Conservation (phyloP, 2,113 vertebrate species). For the Menidia beryllina region DNA sequence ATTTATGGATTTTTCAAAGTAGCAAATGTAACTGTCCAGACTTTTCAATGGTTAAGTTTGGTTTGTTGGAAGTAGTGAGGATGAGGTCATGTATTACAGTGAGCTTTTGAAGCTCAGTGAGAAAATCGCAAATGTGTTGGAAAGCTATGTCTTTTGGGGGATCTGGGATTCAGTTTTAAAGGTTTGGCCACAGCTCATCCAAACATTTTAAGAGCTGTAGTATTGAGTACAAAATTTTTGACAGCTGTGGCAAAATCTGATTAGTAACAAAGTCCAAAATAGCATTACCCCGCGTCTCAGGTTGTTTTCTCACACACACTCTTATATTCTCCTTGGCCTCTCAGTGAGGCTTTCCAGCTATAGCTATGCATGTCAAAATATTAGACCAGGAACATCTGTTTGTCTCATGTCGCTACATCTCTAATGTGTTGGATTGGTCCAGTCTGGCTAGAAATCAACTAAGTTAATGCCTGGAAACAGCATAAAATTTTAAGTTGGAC, state of each 20-base stretch:
- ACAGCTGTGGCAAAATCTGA: neutral
- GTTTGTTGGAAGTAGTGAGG: neutral
- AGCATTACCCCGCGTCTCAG: neutral
- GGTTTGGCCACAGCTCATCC: neutral
- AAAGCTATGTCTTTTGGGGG: neutral
- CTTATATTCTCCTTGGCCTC: neutral
- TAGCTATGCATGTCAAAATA: slow-evolving; percentile 9
- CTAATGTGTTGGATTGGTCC: neutral
- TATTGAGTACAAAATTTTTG: neutral
- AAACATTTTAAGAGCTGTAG: neutral
- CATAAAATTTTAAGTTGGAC: neutral
- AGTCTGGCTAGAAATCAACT: neutral
- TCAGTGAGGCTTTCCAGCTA: neutral
- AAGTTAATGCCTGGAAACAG: neutral
- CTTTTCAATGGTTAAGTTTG: neutral
- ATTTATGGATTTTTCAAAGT: neutral
- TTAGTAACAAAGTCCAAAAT: neutral
- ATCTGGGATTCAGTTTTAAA: neutral
- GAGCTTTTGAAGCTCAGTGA: neutral
- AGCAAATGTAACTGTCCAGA: neutral
- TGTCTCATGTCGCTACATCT: neutral
- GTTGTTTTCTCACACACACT: neutral
- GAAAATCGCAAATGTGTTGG: neutral
- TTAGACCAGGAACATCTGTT: neutral
- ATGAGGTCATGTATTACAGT: neutral